These are phyloP conservation scores for Frieseomelitta varia DNA, from an alignment of 1,140 invertebrate species.

Conservation along the genomic window DNA sequence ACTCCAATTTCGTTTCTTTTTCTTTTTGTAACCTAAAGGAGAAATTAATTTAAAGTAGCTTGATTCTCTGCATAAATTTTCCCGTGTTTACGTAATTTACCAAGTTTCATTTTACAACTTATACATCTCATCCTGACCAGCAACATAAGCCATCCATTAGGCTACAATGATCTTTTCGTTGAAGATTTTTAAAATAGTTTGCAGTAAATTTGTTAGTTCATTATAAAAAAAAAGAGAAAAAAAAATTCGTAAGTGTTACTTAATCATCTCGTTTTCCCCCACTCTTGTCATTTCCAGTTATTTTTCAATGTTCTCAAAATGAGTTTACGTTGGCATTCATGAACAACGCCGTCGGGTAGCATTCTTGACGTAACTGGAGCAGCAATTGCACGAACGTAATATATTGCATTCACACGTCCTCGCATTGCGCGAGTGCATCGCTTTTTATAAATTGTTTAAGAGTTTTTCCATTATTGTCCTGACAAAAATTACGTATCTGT, in stretches of 20 bases:
- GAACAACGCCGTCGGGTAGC: slow-evolving; percentile 54
- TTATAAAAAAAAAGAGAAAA: neutral
- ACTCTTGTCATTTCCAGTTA: slow-evolving; percentile 3
- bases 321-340: slow-evolving; percentile 50
- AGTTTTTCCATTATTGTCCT: neutral
- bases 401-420: slow-evolving; percentile 51
- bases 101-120: neutral
- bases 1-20: neutral
- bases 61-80: neutral
- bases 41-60: neutral
- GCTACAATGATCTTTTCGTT: neutral
- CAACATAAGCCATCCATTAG: neutral
- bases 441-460: slow-evolving; percentile 46
- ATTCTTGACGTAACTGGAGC: slow-evolving; percentile 60
- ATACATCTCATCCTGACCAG: neutral
- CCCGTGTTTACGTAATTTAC: neutral
- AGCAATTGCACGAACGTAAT: slow-evolving; percentile 56
- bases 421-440: slow-evolving; percentile 24
- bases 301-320: slow-evolving; percentile 53
- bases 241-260: neutral
- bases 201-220: too few relatives aligned
- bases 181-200: neutral
- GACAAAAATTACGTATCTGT: neutral
- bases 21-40: neutral
- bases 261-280: neutral